Conservation (phyloP, 2,113 vertebrate genomes). For the Himantopus leucocephalus region DNA sequence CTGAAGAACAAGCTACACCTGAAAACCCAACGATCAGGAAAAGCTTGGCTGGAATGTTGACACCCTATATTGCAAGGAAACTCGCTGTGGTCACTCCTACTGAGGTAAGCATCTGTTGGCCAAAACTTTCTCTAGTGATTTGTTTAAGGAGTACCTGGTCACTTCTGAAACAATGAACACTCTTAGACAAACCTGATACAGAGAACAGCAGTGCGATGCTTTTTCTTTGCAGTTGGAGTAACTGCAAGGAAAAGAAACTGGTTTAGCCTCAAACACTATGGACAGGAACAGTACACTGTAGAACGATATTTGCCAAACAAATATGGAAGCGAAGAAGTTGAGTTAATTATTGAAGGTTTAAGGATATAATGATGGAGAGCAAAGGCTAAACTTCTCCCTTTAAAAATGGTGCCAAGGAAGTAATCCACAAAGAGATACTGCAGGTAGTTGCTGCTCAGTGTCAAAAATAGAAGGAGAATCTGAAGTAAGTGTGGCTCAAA, state of each 20-base stretch:
- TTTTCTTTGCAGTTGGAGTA: background rate
- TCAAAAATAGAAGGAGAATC: background rate
- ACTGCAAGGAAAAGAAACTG: background rate
- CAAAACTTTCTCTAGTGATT: background rate
- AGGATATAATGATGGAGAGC: background rate
- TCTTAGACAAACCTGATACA: background rate
- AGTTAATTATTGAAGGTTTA: background rate
- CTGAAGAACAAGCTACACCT: constrained; percentile 81
- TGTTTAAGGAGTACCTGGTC: background rate
- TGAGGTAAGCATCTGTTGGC: constrained; percentile 76
- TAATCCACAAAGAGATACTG: background rate
- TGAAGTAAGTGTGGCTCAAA: background rate
- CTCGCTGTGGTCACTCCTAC: constrained; percentile 80
- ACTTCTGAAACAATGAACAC: background rate
- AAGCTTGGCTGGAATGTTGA: constrained; percentile 92
- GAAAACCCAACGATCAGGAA: constrained; percentile 93
- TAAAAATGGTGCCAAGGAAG: background rate
- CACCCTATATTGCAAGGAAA: constrained; percentile 91
- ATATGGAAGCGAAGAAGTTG: background rate
- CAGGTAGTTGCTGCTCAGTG: background rate
- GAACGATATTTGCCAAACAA: background rate
- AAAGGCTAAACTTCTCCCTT: background rate
- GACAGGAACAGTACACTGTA: background rate
- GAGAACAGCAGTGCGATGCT: background rate
- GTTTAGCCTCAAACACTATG: background rate